Evolutionary conservation across 1,140 invertebrate species (phyloP).

Genomic region (Drosophila fuyamai): DNA sequence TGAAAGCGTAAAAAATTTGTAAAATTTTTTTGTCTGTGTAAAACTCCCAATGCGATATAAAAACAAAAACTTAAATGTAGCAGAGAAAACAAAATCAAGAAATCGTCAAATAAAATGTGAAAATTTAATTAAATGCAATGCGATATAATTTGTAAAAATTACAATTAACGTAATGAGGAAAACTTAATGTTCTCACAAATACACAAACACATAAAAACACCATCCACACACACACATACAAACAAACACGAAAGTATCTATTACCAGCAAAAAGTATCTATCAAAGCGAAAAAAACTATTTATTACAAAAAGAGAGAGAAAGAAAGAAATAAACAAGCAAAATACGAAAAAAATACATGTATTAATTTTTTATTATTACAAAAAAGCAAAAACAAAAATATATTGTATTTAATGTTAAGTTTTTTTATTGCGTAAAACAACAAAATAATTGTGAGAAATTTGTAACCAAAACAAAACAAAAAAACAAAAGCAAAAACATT

Average conservation of each 20-base stretch:
- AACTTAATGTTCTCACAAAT: conserved; percentile 77
- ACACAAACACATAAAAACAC: conserved; percentile 23
- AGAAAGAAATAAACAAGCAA: conserved; percentile 53
- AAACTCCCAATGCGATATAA: conserved; percentile 80
- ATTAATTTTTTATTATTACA: conserved; percentile 81
- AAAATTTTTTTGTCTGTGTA: conserved; percentile 81
- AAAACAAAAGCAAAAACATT: conserved; percentile 58
- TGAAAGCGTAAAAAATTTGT: conserved; percentile 83
- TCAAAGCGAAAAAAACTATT: conserved; percentile 73
- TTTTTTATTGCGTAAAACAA: conserved; percentile 79
- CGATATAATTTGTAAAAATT: conserved; percentile 81
- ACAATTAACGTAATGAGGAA: conserved; percentile 62
- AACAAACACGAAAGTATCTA: conserved; percentile 63
- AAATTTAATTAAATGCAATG: conserved; percentile 62
- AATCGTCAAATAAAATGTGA: conserved; percentile 48
- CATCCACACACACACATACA: conserved; percentile 37
- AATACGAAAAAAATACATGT: conserved; percentile 73
- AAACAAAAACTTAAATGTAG: conserved; percentile 62
- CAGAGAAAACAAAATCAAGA: conserved; percentile 44
- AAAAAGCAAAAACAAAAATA: conserved; percentile 63
- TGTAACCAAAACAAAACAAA: conserved; percentile 80
- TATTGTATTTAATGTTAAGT: conserved; percentile 84
- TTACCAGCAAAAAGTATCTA: conserved; percentile 74
- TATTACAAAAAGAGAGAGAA: conserved; percentile 65
- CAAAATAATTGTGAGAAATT: conserved; percentile 79